Percentiles rank a stretch among this genome's conserved stretches.
phyloP scores from a whole-genome alignment of 2,113 vertebrate species.

The Sarotherodon lohbergeri region DNA sequence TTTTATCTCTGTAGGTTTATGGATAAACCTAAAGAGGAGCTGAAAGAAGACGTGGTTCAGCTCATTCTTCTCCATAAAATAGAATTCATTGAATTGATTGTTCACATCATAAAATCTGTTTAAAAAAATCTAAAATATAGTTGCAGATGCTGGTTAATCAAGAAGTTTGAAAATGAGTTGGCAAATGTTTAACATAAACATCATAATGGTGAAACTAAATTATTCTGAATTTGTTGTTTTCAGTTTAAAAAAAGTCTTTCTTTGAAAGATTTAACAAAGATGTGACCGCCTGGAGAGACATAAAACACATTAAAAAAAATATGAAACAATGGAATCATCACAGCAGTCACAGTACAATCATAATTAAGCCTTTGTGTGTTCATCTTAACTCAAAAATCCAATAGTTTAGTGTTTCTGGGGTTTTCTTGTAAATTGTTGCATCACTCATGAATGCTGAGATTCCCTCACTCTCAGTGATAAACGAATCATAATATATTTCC shows the following conservation, averaged over 20 bases:
- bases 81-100: rapidly evolving
- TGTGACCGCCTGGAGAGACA: rapidly evolving
- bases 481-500: rapidly evolving
- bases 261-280: rapidly evolving
- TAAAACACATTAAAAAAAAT: no score
- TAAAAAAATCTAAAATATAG: background rate
- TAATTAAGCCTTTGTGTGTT: rapidly evolving
- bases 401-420: background rate
- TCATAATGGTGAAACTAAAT: background rate
- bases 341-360: no score
- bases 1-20: background rate
- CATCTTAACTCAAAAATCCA: rapidly evolving
- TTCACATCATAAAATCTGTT: background rate
- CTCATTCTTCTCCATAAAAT: background rate
- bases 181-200: background rate
- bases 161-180: background rate
- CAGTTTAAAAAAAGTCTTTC: background rate
- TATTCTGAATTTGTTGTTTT: background rate
- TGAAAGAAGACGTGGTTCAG: rapidly evolving
- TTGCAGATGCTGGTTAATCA: rapidly evolving
- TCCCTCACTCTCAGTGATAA: no score
- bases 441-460: no score
- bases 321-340: rapidly evolving
- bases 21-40: rapidly evolving
- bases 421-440: background rate